Evolutionary conservation across 2,113 vertebrate genomes (phyloP).

Genomic region (Cisticola juncidis): DNA sequence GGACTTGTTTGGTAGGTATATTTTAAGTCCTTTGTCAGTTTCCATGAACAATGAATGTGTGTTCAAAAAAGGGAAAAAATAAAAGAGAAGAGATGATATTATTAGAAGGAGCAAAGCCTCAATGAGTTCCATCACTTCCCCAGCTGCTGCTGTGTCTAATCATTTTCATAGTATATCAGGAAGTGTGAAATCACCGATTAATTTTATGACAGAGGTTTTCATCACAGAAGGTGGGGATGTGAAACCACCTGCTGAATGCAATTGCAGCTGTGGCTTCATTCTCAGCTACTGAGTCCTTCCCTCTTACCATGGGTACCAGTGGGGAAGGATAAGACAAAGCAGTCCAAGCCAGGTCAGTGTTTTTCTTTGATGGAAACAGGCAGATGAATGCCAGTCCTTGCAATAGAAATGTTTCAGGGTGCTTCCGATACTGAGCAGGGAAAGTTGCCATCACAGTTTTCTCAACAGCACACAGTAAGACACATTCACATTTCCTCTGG

Average conservation of each 20-base stretch:
- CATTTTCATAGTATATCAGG: constrained; percentile 41
- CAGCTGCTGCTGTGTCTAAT: constrained; percentile 47
- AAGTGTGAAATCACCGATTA: constrained; percentile 47
- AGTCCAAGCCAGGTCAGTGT: background rate
- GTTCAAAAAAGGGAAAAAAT: background rate
- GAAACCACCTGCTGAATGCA: background rate
- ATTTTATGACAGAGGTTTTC: constrained; percentile 48
- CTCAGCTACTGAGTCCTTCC: background rate
- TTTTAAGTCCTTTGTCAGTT: background rate
- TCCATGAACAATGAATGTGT: background rate
- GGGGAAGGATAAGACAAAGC: background rate
- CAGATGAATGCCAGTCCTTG: background rate
- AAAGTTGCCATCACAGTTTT: background rate
- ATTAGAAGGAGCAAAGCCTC: constrained; percentile 10
- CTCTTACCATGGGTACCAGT: background rate
- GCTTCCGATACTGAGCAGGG: background rate
- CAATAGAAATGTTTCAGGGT: background rate
- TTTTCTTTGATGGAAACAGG: background rate
- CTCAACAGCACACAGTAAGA: background rate
- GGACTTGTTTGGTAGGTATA: background rate
- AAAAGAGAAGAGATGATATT: background rate
- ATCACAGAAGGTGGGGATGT: constrained; percentile 6
- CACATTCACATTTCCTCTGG: background rate
- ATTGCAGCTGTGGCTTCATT: background rate
- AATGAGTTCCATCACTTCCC: background rate